Conservation (phyloP, 2,888 invertebrate species). For the Candidula unifasciata region DNA sequence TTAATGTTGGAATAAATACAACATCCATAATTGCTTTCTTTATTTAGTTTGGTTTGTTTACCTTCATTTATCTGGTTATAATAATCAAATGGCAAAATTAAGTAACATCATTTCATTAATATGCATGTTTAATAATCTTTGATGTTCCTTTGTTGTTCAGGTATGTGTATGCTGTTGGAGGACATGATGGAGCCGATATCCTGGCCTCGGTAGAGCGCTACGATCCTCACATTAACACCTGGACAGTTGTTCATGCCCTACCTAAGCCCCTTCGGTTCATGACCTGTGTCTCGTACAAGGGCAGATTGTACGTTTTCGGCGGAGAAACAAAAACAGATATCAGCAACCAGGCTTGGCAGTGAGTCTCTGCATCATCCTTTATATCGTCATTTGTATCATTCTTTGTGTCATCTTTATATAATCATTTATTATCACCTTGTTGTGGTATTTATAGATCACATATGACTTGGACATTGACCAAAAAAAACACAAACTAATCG, state of each 20-base stretch:
- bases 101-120: no score
- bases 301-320: constrained; percentile 75
- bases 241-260: constrained; percentile 77
- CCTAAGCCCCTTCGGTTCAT: constrained; percentile 72
- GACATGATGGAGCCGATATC: constrained; percentile 79
- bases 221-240: constrained; percentile 79
- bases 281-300: constrained; percentile 70
- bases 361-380: neutral
- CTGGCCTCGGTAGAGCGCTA: constrained; percentile 80
- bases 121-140: neutral
- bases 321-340: constrained; percentile 70
- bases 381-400: neutral
- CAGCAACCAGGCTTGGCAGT: constrained; percentile 55
- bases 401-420: neutral
- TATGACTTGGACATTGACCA: no score
- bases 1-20: no score
- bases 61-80: no score
- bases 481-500: no score
- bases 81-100: no score
- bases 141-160: constrained; percentile 56
- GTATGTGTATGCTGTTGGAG: constrained; percentile 80
- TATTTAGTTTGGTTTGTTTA: no score
- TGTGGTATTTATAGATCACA: no score
- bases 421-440: no score
- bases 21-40: no score